phyloP scores from a whole-genome alignment of 2,113 vertebrate genomes.

The Nettapus auritus region DNA sequence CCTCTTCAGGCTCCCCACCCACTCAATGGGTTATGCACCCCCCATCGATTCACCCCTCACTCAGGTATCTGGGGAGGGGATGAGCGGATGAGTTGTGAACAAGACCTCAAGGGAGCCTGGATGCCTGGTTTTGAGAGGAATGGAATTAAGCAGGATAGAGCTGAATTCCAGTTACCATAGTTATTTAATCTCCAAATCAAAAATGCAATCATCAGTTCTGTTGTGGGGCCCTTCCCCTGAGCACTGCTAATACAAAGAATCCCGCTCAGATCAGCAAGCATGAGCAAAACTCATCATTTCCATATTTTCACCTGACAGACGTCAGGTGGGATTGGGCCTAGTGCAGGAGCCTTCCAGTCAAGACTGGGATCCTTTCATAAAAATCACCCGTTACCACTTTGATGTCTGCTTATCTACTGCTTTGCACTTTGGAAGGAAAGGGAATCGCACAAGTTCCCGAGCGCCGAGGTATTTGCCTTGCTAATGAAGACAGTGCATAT shows the following conservation, averaged over 20 bases:
- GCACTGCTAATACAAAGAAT: not conserved
- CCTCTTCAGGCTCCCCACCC: not conserved
- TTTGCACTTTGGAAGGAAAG: not conserved
- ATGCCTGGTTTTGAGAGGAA: not conserved
- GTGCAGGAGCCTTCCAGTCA: not conserved
- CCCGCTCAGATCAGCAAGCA: not conserved
- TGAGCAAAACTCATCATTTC: not conserved
- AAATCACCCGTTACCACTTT: not conserved
- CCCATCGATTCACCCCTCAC: not conserved
- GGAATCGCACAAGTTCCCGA: not conserved
- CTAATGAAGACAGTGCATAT: constrained; percentile 43
- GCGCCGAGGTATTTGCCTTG: not conserved
- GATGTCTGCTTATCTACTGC: not conserved
- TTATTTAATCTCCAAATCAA: not conserved
- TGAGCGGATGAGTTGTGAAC: not conserved
- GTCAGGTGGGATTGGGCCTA: not conserved
- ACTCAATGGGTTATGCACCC: not conserved
- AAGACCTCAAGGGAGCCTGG: not conserved
- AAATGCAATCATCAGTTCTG: not conserved
- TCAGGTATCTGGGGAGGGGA: not conserved
- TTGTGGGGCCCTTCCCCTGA: not conserved
- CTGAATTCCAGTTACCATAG: not conserved
- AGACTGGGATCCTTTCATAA: not conserved
- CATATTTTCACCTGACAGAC: not conserved
- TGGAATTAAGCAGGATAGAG: not conserved